Evolutionary conservation across 2,888 invertebrate genomes (phyloP).

Genomic region (Archips crataeganus): DNA sequence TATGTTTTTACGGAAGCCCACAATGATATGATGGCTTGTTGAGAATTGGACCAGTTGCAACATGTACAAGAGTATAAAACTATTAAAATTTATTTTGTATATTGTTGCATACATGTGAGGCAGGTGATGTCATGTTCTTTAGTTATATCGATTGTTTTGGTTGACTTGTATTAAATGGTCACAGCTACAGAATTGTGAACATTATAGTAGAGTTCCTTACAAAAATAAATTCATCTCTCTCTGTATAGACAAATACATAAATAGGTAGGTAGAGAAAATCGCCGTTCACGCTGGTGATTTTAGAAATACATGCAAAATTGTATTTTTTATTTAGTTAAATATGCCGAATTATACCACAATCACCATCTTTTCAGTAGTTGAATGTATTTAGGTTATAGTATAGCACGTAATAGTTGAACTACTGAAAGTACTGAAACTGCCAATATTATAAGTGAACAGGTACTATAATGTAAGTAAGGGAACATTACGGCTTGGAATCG

Average conservation of each 20-base stretch:
- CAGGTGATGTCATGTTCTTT: neutral
- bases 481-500: conserved; percentile 22
- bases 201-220: neutral
- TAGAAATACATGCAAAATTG: neutral
- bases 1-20: neutral
- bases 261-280: neutral
- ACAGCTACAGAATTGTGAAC: neutral
- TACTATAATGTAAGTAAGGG: conserved; percentile 2
- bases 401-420: conserved; percentile 47
- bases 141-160: neutral
- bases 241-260: neutral
- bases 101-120: neutral
- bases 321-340: neutral
- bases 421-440: conserved; percentile 62
- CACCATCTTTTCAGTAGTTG: conserved; percentile 45
- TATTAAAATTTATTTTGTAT: neutral
- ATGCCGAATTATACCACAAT: neutral
- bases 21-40: neutral
- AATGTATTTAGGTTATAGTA: conserved; percentile 57
- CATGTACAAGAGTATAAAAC: neutral
- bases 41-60: neutral
- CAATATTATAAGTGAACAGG: conserved; percentile 54
- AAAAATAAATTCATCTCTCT: neutral
- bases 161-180: neutral
- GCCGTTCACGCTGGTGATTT: neutral